Conservation (phyloP, 1,140 invertebrate genomes). For the Hycleus phaleratus region DNA sequence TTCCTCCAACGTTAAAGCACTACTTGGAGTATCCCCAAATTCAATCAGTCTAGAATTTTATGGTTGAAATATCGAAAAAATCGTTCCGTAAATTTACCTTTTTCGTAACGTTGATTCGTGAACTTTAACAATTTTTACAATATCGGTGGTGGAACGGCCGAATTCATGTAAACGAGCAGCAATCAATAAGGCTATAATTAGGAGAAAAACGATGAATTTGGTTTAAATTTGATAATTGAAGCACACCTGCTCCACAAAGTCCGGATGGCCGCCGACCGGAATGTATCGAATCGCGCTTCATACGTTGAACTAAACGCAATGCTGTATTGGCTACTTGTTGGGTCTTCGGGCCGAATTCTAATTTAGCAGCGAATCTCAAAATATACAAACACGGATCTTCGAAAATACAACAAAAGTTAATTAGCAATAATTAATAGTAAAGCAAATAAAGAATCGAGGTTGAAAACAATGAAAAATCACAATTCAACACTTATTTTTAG, state of each 20-base stretch:
- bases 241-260: slow-evolving; percentile 84
- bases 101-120: slow-evolving; percentile 90
- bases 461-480: too few relatives aligned
- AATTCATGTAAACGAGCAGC: slow-evolving; percentile 90
- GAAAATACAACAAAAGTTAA: slow-evolving; percentile 31
- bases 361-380: slow-evolving; percentile 84
- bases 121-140: slow-evolving; percentile 93
- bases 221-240: not conserved
- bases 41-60: slow-evolving; percentile 64
- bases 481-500: too few relatives aligned
- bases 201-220: not conserved
- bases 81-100: slow-evolving; percentile 45
- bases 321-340: slow-evolving; percentile 95
- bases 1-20: slow-evolving; percentile 85
- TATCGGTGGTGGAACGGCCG: slow-evolving; percentile 75
- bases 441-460: too few relatives aligned
- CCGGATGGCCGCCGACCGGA: slow-evolving; percentile 92
- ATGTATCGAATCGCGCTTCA: slow-evolving; percentile 97
- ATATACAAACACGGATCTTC: slow-evolving; percentile 93
- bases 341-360: slow-evolving; percentile 87
- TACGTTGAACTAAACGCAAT: slow-evolving; percentile 84
- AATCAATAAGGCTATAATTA: slow-evolving; percentile 76
- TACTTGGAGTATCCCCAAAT: slow-evolving; percentile 92
- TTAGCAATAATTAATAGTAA: too few relatives aligned
- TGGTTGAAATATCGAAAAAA: not conserved